A percentile compares a stretch with the other conserved stretches of the same genome.
These are phyloP conservation scores for cat (Felis catus) DNA, from an alignment of 2,113 vertebrate species.

Conservation along the genomic window F.catus_Fca126_mat1.0 CM031412.1:177248001-177248500, in stretches of 20 bases:
- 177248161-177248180: neutral
- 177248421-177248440: neutral
- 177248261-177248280: neutral
- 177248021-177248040: neutral
- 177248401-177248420: neutral
- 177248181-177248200: neutral
- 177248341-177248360: neutral
- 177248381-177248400: neutral
- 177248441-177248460: neutral
- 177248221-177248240: neutral
- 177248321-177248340: neutral
- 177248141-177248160: neutral
- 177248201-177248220: neutral
- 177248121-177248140: neutral
- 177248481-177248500: neutral
- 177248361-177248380: neutral
- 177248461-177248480: neutral
- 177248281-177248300: neutral
- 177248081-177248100: neutral
- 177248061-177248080: neutral
- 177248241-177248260: neutral
- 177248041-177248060: neutral
- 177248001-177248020: neutral
- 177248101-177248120: neutral
- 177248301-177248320: neutral